These are phyloP conservation scores for Spondyliosoma cantharus DNA, from an alignment of 2,797 vertebrate species.

Conservation along the genomic window DNA sequence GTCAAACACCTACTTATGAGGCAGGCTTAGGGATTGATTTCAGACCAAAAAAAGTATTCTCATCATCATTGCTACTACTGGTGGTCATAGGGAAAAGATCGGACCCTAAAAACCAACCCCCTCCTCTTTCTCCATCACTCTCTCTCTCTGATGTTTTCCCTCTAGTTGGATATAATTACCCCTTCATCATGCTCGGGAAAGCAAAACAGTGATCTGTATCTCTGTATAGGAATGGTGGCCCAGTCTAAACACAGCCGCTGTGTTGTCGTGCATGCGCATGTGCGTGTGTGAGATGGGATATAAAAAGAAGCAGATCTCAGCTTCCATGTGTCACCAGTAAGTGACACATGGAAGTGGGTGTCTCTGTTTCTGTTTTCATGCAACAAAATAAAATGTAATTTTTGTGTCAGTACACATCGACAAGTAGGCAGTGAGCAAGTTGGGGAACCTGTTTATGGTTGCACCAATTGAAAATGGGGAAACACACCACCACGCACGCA, in stretches of 20 bases:
- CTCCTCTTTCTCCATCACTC: not conserved
- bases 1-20: slow-evolving; percentile 35
- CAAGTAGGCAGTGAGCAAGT: not conserved
- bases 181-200: slow-evolving; percentile 73
- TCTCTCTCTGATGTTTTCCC: slow-evolving; percentile 58
- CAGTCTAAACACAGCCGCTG: slow-evolving; percentile 76
- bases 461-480: not conserved
- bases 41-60: slow-evolving; percentile 8
- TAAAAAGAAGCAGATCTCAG: slow-evolving; percentile 44
- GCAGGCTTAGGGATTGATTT: not conserved
- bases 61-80: not conserved
- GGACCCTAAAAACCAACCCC: slow-evolving; percentile 21
- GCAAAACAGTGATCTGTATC: slow-evolving; percentile 78
- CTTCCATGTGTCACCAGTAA: slow-evolving; percentile 21
- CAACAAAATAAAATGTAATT: slow-evolving; percentile 1
- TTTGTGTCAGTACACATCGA: not conserved
- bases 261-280: slow-evolving; percentile 25
- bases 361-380: not conserved
- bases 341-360: slow-evolving; percentile 1
- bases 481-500: not conserved
- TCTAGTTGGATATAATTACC: slow-evolving; percentile 73
- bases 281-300: slow-evolving; percentile 4
- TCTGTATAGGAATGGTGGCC: slow-evolving; percentile 69
- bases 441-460: slow-evolving; percentile 1
- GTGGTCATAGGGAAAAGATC: slow-evolving; percentile 12